Conservation (phyloP, 2,888 invertebrate genomes). For the Pristionchus fissidentatus region DNA sequence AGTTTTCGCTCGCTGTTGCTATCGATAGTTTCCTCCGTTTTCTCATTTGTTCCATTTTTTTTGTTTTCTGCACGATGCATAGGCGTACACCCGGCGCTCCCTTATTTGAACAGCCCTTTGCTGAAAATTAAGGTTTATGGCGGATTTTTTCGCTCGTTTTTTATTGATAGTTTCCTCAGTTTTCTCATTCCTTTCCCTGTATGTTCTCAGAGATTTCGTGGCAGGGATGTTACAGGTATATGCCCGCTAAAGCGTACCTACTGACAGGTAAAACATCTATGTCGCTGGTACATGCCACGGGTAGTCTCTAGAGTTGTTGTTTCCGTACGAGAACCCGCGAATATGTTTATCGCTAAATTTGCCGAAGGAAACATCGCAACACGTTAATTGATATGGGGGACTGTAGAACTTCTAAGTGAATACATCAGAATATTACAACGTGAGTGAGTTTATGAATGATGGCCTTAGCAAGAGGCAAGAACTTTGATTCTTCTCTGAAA, state of each 20-base stretch:
- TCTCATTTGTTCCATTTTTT: neutral
- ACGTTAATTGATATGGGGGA: conserved; percentile 44
- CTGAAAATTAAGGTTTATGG: neutral
- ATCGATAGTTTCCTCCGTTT: neutral
- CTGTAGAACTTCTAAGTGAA: neutral
- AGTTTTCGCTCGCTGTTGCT: neutral
- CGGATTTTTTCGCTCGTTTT: neutral
- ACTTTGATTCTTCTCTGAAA: conserved; percentile 35
- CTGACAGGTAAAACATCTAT: too few species aligned
- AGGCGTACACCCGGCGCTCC: neutral
- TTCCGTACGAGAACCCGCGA: too few species aligned
- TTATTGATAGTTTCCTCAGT: neutral
- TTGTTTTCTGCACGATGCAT: neutral
- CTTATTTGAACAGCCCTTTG: neutral
- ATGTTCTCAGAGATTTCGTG: too few species aligned
- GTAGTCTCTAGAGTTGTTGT: too few species aligned
- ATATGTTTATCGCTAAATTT: conserved; percentile 33
- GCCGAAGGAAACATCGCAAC: conserved; percentile 24
- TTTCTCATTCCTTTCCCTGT: too few species aligned
- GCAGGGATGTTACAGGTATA: too few species aligned
- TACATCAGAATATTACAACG: neutral
- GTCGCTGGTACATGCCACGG: too few species aligned
- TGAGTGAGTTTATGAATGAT: neutral
- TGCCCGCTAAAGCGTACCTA: too few species aligned
- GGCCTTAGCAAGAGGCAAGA: conserved; percentile 29